phyloP scores from a whole-genome alignment of 2,797 vertebrate genomes.

The Eurystomus glaucurus region DNA sequence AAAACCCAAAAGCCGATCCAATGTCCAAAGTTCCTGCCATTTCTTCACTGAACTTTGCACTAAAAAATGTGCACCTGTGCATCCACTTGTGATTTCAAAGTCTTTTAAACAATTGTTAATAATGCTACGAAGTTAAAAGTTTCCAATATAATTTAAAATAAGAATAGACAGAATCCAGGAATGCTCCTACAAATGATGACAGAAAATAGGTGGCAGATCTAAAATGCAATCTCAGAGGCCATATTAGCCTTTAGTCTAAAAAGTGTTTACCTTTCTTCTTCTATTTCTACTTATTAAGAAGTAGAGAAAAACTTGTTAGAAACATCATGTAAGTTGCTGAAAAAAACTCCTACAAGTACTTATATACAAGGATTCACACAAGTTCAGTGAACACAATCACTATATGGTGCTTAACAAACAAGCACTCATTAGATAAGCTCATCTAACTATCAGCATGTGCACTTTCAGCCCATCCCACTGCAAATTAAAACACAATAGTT shows the following conservation, averaged over 20 bases:
- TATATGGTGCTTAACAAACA: not conserved
- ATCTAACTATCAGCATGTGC: not conserved
- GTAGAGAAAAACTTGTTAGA: not conserved
- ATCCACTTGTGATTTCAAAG: not conserved
- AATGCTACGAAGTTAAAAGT: not conserved
- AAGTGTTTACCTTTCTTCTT: not conserved
- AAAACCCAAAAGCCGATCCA: not conserved
- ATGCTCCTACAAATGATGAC: not conserved
- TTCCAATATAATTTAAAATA: not conserved
- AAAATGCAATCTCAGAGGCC: not conserved
- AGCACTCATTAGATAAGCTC: not conserved
- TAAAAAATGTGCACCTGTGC: not conserved
- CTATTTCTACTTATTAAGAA: not conserved
- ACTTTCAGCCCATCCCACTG: not conserved
- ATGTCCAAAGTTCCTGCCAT: not conserved
- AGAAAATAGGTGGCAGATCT: not conserved
- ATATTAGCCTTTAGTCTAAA: not conserved
- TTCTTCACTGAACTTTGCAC: not conserved
- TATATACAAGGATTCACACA: not conserved
- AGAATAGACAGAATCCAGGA: not conserved
- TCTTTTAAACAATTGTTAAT: not conserved
- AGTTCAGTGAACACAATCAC: not conserved
- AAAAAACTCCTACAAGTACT: not conserved
- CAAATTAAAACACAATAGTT: slow-evolving; percentile 19
- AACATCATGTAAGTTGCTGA: not conserved